A percentile compares a stretch with the other conserved stretches of the same genome.
These are phyloP conservation scores for Toxotes chatareus DNA, from an alignment of 2,113 vertebrate genomes.

Conservation along the genomic window DNA sequence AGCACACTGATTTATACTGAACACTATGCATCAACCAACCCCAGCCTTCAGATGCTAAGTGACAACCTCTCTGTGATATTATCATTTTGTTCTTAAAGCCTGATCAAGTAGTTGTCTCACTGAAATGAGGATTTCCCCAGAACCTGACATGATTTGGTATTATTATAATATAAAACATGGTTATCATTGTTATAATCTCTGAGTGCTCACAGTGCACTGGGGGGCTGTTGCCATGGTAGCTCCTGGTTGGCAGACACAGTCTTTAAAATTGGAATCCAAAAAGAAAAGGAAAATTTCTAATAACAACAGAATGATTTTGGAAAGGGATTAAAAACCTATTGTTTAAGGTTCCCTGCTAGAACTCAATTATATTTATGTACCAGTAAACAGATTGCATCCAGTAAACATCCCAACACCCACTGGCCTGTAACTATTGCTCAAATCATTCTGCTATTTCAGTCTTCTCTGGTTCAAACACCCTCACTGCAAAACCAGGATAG, in stretches of 20 bases:
- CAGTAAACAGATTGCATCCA: neutral
- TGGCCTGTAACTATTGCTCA: neutral
- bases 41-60: neutral
- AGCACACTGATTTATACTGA: neutral
- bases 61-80: neutral
- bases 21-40: neutral
- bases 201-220: constrained; percentile 28
- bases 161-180: constrained; percentile 14
- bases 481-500: neutral
- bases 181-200: constrained; percentile 28
- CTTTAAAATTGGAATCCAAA: constrained; percentile 35
- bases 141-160: constrained; percentile 24
- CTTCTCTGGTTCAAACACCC: neutral
- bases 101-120: neutral
- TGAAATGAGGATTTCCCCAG: constrained; percentile 1
- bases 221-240: constrained; percentile 67
- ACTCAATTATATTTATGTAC: neutral
- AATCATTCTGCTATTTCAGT: neutral
- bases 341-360: neutral
- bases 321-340: neutral
- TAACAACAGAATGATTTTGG: neutral
- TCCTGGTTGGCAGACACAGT: constrained; percentile 7
- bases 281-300: constrained; percentile 17
- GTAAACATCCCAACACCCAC: neutral
- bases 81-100: constrained; percentile 16